Percentiles rank a stretch among this genome's conserved stretches.
Evolutionary conservation across 1,140 invertebrate species (phyloP).

Genomic region (Leptonema lineaticorne): DNA sequence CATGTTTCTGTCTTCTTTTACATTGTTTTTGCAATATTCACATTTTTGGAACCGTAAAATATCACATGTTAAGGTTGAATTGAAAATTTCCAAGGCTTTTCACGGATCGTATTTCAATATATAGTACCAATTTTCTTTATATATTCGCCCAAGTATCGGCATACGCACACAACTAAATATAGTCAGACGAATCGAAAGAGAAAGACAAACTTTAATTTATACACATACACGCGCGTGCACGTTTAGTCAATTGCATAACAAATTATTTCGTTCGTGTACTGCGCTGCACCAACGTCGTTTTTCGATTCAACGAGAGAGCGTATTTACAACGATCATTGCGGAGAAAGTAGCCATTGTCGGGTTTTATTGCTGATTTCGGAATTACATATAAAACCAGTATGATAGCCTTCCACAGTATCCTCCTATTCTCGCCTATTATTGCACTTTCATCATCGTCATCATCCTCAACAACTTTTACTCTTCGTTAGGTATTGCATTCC

Average conservation of each 20-base stretch:
- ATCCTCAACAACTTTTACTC: slow-evolving; percentile 5
- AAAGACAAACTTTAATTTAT: too few relatives aligned
- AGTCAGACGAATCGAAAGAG: too few relatives aligned
- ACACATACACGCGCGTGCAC: too few relatives aligned
- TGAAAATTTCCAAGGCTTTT: too few relatives aligned
- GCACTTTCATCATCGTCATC: slow-evolving; percentile 21
- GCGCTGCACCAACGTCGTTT: neutral
- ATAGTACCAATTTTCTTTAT: too few relatives aligned
- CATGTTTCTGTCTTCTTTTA: too few relatives aligned
- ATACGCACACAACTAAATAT: too few relatives aligned
- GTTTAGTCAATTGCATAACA: neutral
- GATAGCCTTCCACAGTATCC: slow-evolving; percentile 20
- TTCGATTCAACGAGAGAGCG: slow-evolving; percentile 3
- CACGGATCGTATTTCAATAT: too few relatives aligned
- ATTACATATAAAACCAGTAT: slow-evolving; percentile 25
- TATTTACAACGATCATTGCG: slow-evolving; percentile 19
- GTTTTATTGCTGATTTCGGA: slow-evolving; percentile 31
- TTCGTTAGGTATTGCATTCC: slow-evolving; percentile 1
- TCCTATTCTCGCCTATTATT: slow-evolving; percentile 14
- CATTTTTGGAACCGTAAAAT: too few relatives aligned
- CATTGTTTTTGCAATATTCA: too few relatives aligned
- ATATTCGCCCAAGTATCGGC: too few relatives aligned
- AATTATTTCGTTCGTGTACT: slow-evolving; percentile 4
- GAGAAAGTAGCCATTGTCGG: slow-evolving; percentile 27
- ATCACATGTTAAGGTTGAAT: too few relatives aligned